Percentiles rank a stretch among this genome's conserved stretches.
These are phyloP conservation scores for Marmota flaviventris DNA, from an alignment of 2,113 vertebrate genomes.

Conservation along the genomic window DNA sequence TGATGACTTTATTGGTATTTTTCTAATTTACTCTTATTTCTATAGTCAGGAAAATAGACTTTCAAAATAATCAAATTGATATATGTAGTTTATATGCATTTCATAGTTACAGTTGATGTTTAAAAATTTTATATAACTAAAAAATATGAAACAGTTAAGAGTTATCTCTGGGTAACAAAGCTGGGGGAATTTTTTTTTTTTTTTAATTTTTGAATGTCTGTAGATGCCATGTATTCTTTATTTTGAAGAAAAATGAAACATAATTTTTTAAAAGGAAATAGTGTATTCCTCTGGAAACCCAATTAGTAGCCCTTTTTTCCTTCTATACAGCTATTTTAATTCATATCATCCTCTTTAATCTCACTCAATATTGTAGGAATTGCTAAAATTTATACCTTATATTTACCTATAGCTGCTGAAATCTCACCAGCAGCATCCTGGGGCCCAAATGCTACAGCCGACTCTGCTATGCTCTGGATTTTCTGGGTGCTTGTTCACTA, in stretches of 20 bases:
- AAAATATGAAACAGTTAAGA: conserved; percentile 1
- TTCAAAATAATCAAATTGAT: neutral
- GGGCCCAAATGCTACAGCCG: conserved; percentile 60
- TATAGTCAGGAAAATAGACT: neutral
- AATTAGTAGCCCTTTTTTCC: conserved; percentile 30
- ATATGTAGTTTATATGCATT: neutral
- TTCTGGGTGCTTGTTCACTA: conserved; percentile 82
- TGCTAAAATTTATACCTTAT: conserved; percentile 32
- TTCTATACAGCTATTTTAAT: conserved; percentile 32
- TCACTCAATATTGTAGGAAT: conserved; percentile 58
- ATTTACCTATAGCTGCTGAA: conserved; percentile 53
- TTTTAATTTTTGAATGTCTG: conserved; percentile 13
- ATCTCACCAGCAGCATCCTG: conserved; percentile 46
- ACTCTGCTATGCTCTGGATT: conserved; percentile 68
- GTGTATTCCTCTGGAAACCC: conserved; percentile 31
- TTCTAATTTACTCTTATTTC: neutral
- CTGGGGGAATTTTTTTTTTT: neutral
- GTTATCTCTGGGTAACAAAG: neutral
- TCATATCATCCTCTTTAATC: conserved; percentile 38
- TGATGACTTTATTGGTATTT: neutral
- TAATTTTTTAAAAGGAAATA: conserved; percentile 12
- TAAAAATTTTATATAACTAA: neutral
- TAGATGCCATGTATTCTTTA: neutral
- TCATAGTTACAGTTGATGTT: neutral
- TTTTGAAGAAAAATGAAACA: conserved; percentile 46